Base-by-base conservation (phyloP, 2,113 vertebrate genomes). In the Centropristis striata region DNA sequence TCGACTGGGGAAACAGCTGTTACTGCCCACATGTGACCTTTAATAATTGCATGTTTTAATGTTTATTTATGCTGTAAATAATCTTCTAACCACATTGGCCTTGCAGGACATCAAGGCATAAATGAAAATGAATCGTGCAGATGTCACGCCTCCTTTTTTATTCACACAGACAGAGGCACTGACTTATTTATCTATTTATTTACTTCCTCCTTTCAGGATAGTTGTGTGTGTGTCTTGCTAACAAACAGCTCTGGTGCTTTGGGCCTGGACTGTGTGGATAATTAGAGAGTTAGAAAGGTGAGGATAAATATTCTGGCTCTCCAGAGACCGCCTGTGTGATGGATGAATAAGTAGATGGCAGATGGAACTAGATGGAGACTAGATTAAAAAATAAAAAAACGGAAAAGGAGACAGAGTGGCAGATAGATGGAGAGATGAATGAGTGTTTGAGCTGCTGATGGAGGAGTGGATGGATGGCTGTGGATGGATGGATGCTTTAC, bases 231-330 rank as follows among this genome's bases (percentile, higher is more conserved):
- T 55, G 47, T 28, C 44, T 72, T 44, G 36, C 67, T 72, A 73
- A 80, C 79, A 60, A 64, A 69, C 71, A 78, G 72, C 44, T 49
- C 21, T 28, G 71, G 10, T 61, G 66, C 70, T 47, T 21, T 23
- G 53, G 69, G 65, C 25, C 23, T 71, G 58, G 55, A 68, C 60
- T 64, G 59, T 75, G 73, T 27, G 54, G 75, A 73, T 86, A 75
- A 78, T 83, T 67, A 59, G 51, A 66, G 36, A 67, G 67, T 60
- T 55, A 51, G 77, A 51, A 78, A 75, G 77, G 80, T 86, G 80
- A 67, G 53, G 61, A 84, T 71, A 60, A 73, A 84, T 61, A 76
- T 50, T 32, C 27, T 9, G 57, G 53, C 51, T 12, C 80, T 67
- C 42, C 46, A 47, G 53, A 71, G 71, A 57, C 49, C 21, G 68